phyloP scores from a whole-genome alignment of 1,140 invertebrate genomes.

The Charaxes varanes region DNA sequence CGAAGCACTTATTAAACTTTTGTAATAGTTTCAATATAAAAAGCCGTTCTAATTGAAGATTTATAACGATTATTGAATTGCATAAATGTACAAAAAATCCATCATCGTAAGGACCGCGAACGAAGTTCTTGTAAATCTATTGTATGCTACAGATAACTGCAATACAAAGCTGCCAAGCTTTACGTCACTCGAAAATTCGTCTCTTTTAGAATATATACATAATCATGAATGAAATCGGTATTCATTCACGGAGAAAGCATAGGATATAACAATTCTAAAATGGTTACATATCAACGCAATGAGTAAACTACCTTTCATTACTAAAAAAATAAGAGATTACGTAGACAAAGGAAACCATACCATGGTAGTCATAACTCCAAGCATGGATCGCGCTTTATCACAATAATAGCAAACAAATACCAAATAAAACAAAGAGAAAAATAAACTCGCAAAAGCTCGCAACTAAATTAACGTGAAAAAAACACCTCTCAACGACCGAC shows the following conservation, averaged over 20 bases:
- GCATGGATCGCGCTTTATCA: slow-evolving; percentile 71
- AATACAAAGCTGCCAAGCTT: slow-evolving; percentile 21
- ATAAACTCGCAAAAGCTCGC: slow-evolving; percentile 53
- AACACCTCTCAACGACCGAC: slow-evolving; percentile 57
- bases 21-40: background rate
- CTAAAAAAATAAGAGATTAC: slow-evolving; percentile 55
- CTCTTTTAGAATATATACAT: slow-evolving; percentile 11
- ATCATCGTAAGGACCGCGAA: slow-evolving; percentile 8
- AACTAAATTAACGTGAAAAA: slow-evolving; percentile 52
- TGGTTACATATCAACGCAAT: slow-evolving; percentile 33
- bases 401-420: slow-evolving; percentile 60
- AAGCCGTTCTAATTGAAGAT: slow-evolving; percentile 4
- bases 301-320: slow-evolving; percentile 50
- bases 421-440: slow-evolving; percentile 48
- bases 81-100: slow-evolving; percentile 6
- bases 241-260: slow-evolving; percentile 22
- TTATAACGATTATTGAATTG: background rate
- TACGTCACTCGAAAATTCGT: slow-evolving; percentile 9
- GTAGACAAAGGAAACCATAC: slow-evolving; percentile 73
- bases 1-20: slow-evolving; percentile 10
- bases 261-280: slow-evolving; percentile 22
- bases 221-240: slow-evolving; percentile 18
- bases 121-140: slow-evolving; percentile 16
- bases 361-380: slow-evolving; percentile 74
- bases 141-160: slow-evolving; percentile 18